Base-by-base conservation (phyloP, 2,113 vertebrate genomes). In the Grammomys dolichurus region DNA sequence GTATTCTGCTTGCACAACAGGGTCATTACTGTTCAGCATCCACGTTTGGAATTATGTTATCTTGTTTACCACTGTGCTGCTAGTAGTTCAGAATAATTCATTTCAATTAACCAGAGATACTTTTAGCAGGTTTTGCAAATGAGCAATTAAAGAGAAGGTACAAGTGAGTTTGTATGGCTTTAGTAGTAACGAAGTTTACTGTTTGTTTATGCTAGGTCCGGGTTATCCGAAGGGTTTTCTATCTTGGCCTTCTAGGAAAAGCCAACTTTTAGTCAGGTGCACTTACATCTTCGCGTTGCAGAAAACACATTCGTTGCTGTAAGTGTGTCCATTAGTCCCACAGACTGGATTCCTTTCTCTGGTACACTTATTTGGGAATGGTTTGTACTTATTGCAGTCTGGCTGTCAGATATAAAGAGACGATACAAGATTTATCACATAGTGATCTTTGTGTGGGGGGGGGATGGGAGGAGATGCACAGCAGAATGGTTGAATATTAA, bases 221-320 rank as follows among this genome's bases (percentile, higher is more conserved):
- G 3, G 10, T 36, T 65, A 72, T 86, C 58, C 91, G 33, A 82
- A 96, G 36, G 8, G 24, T n/a, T 78, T 69, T 60, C 1, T 12
- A 60, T 89, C 3, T 51, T 75, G 81, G 82, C 93, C 12, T 67
- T 46, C 89, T 77, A 70, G 17, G 8, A 43, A 84, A 43, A 63
- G 9, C 19, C 28, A 84, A 43, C 26, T 26, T 67, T 86, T 19
- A 67, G 33, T 48, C 26, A 86, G 7, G 7, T 70, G 19, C 80
- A 16, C 96, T 97, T 97, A 96, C 94, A 70, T 1, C 31, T 36
- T 58, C 11, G 26, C 3, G 14, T 1, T 91, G 94, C 97, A 97
- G 96, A 97, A 96, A 9, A 33, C 0, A 0, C 96, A 97, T 24
- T 0, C 13, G n/a, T 96, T 97, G 3, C 0, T 0, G 1, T 95